Evolutionary conservation across 2,113 vertebrate species (phyloP).

Genomic region (Mixornis gularis): DNA sequence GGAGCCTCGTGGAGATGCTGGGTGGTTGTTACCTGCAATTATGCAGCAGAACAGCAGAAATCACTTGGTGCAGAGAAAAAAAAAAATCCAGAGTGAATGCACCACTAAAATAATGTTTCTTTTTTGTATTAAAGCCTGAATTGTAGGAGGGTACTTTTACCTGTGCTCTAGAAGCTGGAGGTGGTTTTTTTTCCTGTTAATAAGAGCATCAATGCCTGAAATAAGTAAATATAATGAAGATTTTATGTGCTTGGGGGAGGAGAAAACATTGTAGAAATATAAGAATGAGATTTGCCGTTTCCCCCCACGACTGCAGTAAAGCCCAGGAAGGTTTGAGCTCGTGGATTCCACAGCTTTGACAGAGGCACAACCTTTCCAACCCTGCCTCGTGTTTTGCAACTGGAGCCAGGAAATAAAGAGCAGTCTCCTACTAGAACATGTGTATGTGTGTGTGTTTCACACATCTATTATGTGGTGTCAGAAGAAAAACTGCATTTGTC

Average conservation of each 20-base stretch:
- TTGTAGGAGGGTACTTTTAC: neutral
- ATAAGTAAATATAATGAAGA: neutral
- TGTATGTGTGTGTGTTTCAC: conserved; percentile 48
- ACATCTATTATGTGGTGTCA: conserved; percentile 60
- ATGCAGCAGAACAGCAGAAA: neutral
- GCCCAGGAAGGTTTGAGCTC: neutral
- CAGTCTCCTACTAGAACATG: conserved; percentile 30
- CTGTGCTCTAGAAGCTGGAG: neutral
- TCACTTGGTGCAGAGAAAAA: neutral
- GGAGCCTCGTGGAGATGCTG: neutral
- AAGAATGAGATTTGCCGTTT: neutral
- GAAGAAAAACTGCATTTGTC: conserved; percentile 53
- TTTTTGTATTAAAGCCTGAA: neutral
- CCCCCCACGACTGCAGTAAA: neutral
- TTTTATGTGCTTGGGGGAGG: neutral
- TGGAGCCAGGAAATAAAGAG: conserved; percentile 48
- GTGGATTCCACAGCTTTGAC: neutral
- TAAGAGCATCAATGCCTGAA: neutral
- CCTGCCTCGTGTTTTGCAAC: conserved; percentile 43
- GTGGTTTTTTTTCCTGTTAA: neutral
- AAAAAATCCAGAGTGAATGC: neutral
- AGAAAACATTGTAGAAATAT: neutral
- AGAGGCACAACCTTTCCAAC: conserved; percentile 26
- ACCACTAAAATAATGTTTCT: neutral
- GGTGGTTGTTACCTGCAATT: neutral